Base-by-base conservation (phyloP, 2,113 vertebrate species). In the Pygoscelis antarcticus region DNA sequence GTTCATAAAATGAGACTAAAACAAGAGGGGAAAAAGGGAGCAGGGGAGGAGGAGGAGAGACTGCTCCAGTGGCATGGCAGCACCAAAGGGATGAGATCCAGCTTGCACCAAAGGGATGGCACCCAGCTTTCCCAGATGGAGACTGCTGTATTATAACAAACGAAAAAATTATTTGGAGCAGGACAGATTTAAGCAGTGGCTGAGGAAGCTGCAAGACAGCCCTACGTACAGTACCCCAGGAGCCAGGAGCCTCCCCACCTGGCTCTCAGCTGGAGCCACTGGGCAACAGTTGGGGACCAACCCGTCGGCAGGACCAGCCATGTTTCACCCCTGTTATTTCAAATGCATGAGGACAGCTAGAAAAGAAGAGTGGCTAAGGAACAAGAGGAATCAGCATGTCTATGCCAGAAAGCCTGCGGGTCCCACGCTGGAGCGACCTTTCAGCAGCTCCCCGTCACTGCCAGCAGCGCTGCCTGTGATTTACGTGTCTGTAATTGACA, bases 1-100 rank as follows among this genome's bases (percentile, higher is more conserved):
- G 10, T 83, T 97, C 86, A 87, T 86, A 93, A 96, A 95, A 52
- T 2, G 1, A n/a, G 57, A 83, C 71, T 84, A 30, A 58, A 93
- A 89, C 62, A 77, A 86, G 40, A 87, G 17, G 9, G 27, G 6
- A 60, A 60, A 54, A 82, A 75, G 65, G 19, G 2, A 81, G 21
- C n/a, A 36, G 27, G 16, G 49, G 10, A 54, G 27, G 2, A 36
- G 6, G 5, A 61, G 36, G 30, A 34, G 12, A 87, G 14, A 69
- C 40, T 1, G 0, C 29, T 68, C 25, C 36, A 92, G 30, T 1
- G 1, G 29, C 54, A 91, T 1, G 3, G 54, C 40, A 78, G 7
- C 16, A 61, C 38, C 18, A 7, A 65, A 83, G 64, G 15, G 40
- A 76, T 34, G 8, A 47, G 34, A 94, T 52, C 29, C 36, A 34